Evolutionary conservation across 2,888 invertebrate species (phyloP).

Genomic region (Tanytarsus gracilentus): DNA sequence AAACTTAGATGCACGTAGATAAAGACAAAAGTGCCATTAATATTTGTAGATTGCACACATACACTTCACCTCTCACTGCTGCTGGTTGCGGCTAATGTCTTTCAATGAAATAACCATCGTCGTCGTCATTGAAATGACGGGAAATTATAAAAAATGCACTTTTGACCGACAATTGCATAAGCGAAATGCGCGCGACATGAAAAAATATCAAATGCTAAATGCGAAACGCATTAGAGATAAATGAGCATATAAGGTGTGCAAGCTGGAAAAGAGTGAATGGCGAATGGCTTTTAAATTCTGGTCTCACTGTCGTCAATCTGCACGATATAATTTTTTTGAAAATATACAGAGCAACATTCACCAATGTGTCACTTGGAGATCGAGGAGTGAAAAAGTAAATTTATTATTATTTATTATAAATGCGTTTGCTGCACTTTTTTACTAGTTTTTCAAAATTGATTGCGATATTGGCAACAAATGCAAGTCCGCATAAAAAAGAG

Average conservation of each 20-base stretch:
- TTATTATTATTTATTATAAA: background rate
- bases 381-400: background rate
- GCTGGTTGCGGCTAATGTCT: too few relatives aligned
- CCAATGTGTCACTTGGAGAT: constrained; percentile 14
- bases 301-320: background rate
- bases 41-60: too few relatives aligned
- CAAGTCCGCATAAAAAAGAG: background rate
- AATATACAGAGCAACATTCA: constrained; percentile 27
- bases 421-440: too few relatives aligned
- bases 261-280: background rate
- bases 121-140: constrained; percentile 1
- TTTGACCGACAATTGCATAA: constrained; percentile 19
- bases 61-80: background rate
- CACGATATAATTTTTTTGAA: too few relatives aligned
- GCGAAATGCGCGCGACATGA: background rate
- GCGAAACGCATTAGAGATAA: constrained; percentile 23
- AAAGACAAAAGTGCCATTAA: too few relatives aligned
- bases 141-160: constrained; percentile 21
- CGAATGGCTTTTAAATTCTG: constrained; percentile 2
- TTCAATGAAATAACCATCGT: constrained; percentile 12
- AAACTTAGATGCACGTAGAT: too few relatives aligned
- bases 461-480: background rate
- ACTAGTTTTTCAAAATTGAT: background rate
- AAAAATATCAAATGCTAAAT: background rate
- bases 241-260: constrained; percentile 17